A percentile compares a stretch with the other conserved stretches of the same genome.
phyloP scores from a whole-genome alignment of 2,888 invertebrate species.

The Dryomyza anilis region DNA sequence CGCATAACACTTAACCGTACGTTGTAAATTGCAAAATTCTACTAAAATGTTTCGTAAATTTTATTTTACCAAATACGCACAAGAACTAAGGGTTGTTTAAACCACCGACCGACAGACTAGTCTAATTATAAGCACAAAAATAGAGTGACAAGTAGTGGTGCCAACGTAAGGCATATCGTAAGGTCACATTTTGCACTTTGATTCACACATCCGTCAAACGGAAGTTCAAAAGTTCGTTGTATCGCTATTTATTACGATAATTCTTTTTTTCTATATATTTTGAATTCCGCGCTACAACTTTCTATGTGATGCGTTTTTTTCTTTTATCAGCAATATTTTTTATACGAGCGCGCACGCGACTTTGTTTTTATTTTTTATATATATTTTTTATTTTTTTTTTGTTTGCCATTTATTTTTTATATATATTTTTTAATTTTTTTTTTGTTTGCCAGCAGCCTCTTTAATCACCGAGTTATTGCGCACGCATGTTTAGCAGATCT shows the following conservation, averaged over 20 bases:
- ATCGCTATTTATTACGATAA: not conserved
- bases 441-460: slow-evolving; percentile 1
- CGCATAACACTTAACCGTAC: slow-evolving; percentile 2
- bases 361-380: too few relatives aligned
- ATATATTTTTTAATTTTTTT: too few relatives aligned
- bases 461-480: not conserved
- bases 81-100: slow-evolving; percentile 2
- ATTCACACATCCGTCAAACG: too few relatives aligned
- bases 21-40: not conserved
- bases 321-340: too few relatives aligned
- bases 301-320: too few relatives aligned
- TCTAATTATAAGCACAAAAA: too few relatives aligned
- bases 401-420: too few relatives aligned
- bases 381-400: too few relatives aligned
- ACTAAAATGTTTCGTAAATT: not conserved
- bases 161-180: slow-evolving; percentile 29
- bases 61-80: not conserved
- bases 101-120: too few relatives aligned
- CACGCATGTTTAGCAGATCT: not conserved
- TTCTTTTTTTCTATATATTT: not conserved
- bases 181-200: too few relatives aligned
- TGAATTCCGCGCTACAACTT: not conserved
- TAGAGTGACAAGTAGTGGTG: too few relatives aligned
- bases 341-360: too few relatives aligned
- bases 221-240: slow-evolving; percentile 15